Evolutionary conservation across 2,113 vertebrate genomes (phyloP).

Genomic region (Vombatus ursinus): DNA sequence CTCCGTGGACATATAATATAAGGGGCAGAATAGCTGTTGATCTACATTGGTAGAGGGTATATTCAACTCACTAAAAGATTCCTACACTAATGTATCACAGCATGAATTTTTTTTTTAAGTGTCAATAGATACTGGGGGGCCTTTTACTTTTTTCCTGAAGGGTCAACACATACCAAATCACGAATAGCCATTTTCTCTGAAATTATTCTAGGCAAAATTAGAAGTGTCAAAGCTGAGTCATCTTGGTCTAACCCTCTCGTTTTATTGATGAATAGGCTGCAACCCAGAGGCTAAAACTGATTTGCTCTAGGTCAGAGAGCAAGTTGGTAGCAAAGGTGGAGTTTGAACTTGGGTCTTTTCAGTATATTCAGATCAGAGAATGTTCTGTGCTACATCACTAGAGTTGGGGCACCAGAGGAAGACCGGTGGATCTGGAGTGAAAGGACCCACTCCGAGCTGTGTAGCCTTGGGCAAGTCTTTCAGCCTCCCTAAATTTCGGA

Average conservation of each 20-base stretch:
- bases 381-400: background rate
- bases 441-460: background rate
- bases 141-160: background rate
- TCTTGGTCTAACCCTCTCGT: background rate
- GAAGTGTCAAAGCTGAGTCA: background rate
- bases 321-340: background rate
- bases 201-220: background rate
- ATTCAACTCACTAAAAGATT: background rate
- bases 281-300: background rate
- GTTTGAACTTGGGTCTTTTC: background rate
- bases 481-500: background rate
- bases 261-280: background rate
- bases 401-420: background rate
- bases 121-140: background rate
- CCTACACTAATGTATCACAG: background rate
- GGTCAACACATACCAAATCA: too few species aligned
- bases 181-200: background rate
- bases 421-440: background rate
- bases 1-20: background rate
- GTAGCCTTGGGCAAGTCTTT: background rate
- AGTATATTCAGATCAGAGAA: background rate
- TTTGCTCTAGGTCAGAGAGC: background rate
- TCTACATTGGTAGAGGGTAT: background rate
- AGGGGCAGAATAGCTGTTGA: background rate
- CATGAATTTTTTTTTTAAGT: background rate